Evolutionary conservation across 2,113 vertebrate genomes (phyloP).

Genomic region (Heterotilapia buettikoferi): DNA sequence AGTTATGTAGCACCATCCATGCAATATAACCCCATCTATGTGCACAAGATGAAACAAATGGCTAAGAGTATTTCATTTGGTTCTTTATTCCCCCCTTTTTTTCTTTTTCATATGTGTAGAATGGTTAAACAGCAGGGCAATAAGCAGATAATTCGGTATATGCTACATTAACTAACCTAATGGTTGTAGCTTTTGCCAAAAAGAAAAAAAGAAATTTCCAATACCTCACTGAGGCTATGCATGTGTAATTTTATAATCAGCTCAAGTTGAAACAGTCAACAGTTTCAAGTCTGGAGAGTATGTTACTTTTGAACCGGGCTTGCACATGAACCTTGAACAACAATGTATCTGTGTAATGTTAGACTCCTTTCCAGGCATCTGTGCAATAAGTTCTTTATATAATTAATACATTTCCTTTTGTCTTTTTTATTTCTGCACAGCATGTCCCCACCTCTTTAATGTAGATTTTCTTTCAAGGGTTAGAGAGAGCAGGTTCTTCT

Average conservation of each 20-base stretch:
- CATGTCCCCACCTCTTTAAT: neutral
- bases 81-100: neutral
- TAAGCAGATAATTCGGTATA: neutral
- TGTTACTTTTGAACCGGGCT: neutral
- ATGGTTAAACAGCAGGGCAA: neutral
- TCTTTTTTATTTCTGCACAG: neutral
- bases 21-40: neutral
- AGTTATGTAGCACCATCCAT: neutral
- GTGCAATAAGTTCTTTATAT: neutral
- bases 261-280: neutral
- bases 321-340: constrained; percentile 5
- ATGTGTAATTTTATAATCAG: neutral
- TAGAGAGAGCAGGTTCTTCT: constrained; percentile 11
- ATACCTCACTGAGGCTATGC: neutral
- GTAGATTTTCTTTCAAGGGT: neutral
- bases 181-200: neutral
- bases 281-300: neutral
- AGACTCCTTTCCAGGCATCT: constrained; percentile 3
- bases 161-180: neutral
- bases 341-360: neutral
- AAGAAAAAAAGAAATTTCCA: neutral
- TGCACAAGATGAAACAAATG: neutral
- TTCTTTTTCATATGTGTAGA: neutral
- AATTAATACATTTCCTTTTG: neutral
- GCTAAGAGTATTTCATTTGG: neutral